Evolutionary conservation across 1,140 invertebrate species (phyloP), one percentile per base, ranked within the genome.

Genomic region (Eumaeus atala): DNA sequence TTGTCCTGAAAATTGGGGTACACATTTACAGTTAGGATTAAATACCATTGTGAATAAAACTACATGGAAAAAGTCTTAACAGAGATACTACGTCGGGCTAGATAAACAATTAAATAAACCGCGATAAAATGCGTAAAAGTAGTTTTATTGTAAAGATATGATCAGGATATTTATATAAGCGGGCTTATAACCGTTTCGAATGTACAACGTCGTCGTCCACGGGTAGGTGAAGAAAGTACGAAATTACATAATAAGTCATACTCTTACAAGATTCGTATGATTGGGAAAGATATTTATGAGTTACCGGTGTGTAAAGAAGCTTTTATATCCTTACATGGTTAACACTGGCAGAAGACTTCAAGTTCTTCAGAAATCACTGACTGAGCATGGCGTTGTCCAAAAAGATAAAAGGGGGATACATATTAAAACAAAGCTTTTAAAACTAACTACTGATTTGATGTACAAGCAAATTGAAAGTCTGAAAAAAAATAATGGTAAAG

Each of bases 141-240:
- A n/a, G n/a, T n/a, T n/a, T n/a, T n/a, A n/a, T n/a, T n/a, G n/a
- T n/a, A n/a, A n/a, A 36, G 50, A 12, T 36, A 51, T 28, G 50
- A 21, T 51, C 50, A 51, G 35, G 34, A 17, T 38, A 51, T 37
- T 52, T 40, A 52, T 40, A 38, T 52, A 28, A 18, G 50, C 17
- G 50, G 50, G 16, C 50, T 52, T 21, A 40, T 52, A 52, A 52
- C 50, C 50, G 50, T 52, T n/a, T 52, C 37, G 10, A 40, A 52
- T 38, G 49, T 51, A 0, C 5, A 18, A 37, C 12, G 36, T 37
- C 16, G 17, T n/a, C 50, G 50, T 28, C 35, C 50, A 12, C 16
- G 51, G 40, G 18, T 28, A 42, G 37, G 37, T 38, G 37, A 52
- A 28, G 37, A 38, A 38, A 40, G 40, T 38, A 9, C 37, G 7